phyloP scores from a whole-genome alignment of 2,797 vertebrate species.

The Glossophaga mutica region DNA sequence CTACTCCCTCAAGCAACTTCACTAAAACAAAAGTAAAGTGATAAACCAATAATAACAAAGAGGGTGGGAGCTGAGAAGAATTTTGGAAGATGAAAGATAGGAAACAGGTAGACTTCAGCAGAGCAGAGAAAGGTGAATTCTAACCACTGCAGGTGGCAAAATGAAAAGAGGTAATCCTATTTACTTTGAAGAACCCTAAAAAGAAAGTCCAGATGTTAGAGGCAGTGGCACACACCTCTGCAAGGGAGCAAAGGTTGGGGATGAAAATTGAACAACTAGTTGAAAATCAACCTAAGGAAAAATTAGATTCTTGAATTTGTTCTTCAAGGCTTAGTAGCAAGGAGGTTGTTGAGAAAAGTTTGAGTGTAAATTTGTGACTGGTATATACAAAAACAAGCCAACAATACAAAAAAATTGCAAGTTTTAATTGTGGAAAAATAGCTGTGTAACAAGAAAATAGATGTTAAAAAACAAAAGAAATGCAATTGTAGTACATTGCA shows the following conservation, averaged over 20 bases:
- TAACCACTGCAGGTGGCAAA: background rate
- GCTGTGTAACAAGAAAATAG: background rate
- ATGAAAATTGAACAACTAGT: background rate
- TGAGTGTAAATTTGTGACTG: background rate
- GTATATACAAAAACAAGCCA: background rate
- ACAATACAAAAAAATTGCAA: background rate
- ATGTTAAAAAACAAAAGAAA: background rate
- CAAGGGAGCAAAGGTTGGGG: background rate
- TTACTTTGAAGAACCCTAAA: background rate
- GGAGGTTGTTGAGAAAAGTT: background rate
- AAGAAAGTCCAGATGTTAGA: background rate
- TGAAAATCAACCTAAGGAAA: background rate
- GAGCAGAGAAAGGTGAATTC: background rate
- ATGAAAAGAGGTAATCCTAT: background rate
- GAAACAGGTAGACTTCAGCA: background rate
- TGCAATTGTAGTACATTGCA: background rate
- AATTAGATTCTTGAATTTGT: background rate
- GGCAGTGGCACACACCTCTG: background rate
- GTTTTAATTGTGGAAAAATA: background rate
- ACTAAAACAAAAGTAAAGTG: slow-evolving; percentile 21
- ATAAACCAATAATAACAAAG: background rate
- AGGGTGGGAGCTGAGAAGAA: background rate
- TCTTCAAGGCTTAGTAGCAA: background rate
- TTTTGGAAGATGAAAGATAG: background rate
- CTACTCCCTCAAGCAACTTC: background rate